Percentiles rank a stretch among this genome's conserved stretches.
phyloP scores from a whole-genome alignment of 2,797 vertebrate species.

The Phataginus tetradactyla region DNA sequence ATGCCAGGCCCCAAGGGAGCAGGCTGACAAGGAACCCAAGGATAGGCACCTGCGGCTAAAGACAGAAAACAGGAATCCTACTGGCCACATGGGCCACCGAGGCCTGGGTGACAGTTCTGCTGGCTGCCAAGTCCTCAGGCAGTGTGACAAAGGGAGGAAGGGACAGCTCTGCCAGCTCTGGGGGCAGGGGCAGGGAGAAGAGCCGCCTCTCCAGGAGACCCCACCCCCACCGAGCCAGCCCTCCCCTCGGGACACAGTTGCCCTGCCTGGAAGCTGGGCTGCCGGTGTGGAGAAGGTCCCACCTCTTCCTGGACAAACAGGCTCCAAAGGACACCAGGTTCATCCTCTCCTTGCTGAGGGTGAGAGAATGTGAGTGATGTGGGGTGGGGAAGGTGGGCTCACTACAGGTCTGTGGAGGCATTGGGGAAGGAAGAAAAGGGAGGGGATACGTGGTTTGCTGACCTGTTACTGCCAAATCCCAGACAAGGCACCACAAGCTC shows the following conservation, averaged over 20 bases:
- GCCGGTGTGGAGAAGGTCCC: neutral
- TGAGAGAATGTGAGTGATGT: neutral
- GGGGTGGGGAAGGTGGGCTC: accelerated
- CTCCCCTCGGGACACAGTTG: neutral
- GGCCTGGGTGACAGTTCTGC: neutral
- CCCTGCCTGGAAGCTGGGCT: neutral
- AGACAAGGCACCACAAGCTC: neutral
- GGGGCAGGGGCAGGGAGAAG: too few species aligned
- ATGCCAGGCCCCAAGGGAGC: accelerated
- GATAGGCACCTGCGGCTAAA: neutral
- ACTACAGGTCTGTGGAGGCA: neutral
- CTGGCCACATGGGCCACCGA: neutral
- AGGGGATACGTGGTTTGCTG: neutral
- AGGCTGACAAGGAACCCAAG: neutral
- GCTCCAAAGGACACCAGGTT: neutral
- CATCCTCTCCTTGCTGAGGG: neutral
- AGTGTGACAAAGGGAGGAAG: neutral
- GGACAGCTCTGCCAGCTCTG: neutral
- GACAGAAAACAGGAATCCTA: neutral
- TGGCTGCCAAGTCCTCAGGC: neutral
- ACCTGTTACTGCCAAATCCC: neutral
- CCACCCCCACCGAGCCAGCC: neutral
- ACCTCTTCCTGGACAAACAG: neutral
- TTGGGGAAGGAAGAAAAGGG: neutral
- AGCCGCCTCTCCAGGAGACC: neutral